Conservation (phyloP, 2,113 vertebrate species). For the Rhabdornis inornatus region DNA sequence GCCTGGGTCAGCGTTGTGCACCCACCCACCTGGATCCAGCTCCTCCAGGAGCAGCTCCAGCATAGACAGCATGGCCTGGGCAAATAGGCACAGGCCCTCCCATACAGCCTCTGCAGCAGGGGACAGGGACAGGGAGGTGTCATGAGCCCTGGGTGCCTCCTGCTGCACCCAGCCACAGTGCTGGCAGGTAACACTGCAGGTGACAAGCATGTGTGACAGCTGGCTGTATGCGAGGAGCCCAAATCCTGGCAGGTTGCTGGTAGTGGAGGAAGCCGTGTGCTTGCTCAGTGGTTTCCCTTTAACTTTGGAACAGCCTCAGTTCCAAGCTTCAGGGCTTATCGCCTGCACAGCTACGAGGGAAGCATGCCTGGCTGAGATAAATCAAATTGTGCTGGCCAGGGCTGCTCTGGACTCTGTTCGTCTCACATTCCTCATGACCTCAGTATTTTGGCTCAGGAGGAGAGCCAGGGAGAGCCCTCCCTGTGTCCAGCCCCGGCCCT, state of each 20-base stretch:
- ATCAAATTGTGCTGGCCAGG: not conserved
- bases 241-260: not conserved
- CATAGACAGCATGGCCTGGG: not conserved
- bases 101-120: not conserved
- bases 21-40: not conserved
- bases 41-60: not conserved
- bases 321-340: not conserved
- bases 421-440: slow-evolving; percentile 58
- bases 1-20: fast-evolving
- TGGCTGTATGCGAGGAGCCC: not conserved
- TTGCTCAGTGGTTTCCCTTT: slow-evolving; percentile 43
- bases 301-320: slow-evolving; percentile 14
- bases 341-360: not conserved
- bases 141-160: not conserved
- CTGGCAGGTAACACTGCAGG: not conserved
- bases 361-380: slow-evolving; percentile 55
- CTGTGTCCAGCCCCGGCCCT: not conserved
- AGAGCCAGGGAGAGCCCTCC: not conserved
- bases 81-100: not conserved
- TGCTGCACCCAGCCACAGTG: not conserved
- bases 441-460: slow-evolving; percentile 11
- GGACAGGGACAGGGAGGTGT: not conserved
- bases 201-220: not conserved
- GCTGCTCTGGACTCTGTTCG: slow-evolving; percentile 50
- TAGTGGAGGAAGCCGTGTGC: not conserved